Evolutionary conservation across 2,113 vertebrate genomes (phyloP), one percentile per base, ranked within the genome.

Genomic region (Capreolus pygargus): DNA sequence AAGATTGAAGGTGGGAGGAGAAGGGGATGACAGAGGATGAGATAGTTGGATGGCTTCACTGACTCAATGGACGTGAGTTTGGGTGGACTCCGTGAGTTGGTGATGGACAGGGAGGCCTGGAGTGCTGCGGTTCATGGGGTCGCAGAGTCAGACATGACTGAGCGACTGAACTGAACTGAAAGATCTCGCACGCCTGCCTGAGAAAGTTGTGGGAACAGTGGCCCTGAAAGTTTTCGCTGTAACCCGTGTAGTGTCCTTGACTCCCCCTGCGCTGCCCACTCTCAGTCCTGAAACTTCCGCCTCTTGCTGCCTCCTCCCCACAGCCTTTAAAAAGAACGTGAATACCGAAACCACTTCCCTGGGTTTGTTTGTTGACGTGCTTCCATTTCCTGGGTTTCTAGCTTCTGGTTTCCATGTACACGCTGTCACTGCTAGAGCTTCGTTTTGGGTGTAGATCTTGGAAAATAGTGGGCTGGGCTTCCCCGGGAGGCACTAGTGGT

Each of bases 181-280:
- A 74, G 39, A 15, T 39, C 82, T 5, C 28, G 90, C 33, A 55
- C 2, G 15, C 4, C 50, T 12, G 0, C 13, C 11, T 23, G 3
- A 55, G 36, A 23, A 5, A 47, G 60, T 5, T 16, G 39, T 43
- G 23, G 87, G 36, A 17, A 27, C 28, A 9, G 2, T 3, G 25
- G 4, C 23, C 36, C 91, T 1, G 81, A 2, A 5, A 7, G 4
- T 25, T 27, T 50, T 6, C 0, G 0, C 27, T 5, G 50, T 6
- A 19, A 81, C 76, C 67, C 13, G 0, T 4, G 14, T 3, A 14
- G 36, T 3, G 21, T 2, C 74, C 83, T 64, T 55, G 70, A 58
- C 43, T 27, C 14, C 64, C 6, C 0, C 52, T 1, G 1, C 67
- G 11, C 58, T 7, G 15, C 36, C 36, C 39, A 6, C 6, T 16